Evolutionary conservation across 2,113 vertebrate species (phyloP).

Genomic region (Agapornis roseicollis): DNA sequence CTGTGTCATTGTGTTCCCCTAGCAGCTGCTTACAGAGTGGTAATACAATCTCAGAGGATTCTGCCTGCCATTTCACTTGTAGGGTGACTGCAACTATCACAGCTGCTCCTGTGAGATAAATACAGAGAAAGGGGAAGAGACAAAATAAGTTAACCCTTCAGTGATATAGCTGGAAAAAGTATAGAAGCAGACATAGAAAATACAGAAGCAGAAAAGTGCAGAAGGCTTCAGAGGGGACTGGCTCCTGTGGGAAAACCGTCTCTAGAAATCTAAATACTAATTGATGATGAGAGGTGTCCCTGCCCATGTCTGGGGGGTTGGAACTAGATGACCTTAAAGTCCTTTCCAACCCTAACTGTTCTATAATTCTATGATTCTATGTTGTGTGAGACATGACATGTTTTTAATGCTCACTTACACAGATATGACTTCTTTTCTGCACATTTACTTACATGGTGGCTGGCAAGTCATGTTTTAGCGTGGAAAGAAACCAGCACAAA

Average conservation of each 20-base stretch:
- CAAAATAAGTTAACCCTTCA: background rate
- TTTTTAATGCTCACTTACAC: background rate
- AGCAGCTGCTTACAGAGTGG: constrained; percentile 40
- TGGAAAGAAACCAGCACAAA: background rate
- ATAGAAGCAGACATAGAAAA: background rate
- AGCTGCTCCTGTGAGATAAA: constrained; percentile 14
- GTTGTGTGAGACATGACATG: background rate
- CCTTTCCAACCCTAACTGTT: background rate
- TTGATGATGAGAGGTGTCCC: background rate
- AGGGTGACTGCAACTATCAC: background rate
- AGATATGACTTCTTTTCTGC: background rate
- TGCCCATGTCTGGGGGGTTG: background rate
- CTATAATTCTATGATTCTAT: background rate
- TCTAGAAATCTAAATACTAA: background rate
- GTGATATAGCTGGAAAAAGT: background rate
- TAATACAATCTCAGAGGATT: constrained; percentile 12
- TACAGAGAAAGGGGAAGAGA: background rate
- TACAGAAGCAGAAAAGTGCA: background rate
- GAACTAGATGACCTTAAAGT: background rate
- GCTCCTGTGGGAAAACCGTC: background rate
- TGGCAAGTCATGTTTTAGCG: background rate
- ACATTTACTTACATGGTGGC: background rate
- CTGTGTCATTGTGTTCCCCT: background rate
- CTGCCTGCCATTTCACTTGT: constrained; percentile 21
- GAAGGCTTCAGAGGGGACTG: background rate